These are phyloP conservation scores for Agrochola circellaris DNA, from an alignment of 2,888 invertebrate species.

Conservation along the genomic window DNA sequence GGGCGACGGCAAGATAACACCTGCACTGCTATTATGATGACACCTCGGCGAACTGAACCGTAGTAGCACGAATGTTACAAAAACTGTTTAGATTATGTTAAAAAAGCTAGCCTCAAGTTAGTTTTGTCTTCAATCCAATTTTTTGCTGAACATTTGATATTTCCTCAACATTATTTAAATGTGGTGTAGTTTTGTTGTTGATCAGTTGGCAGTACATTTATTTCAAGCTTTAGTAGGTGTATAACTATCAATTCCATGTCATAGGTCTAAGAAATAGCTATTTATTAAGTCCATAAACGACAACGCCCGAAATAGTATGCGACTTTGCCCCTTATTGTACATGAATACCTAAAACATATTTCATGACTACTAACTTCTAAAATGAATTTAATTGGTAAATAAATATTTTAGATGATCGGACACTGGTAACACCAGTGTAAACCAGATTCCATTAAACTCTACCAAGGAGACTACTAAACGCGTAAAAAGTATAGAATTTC, in stretches of 20 bases:
- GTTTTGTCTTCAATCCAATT: background rate
- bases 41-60: slow-evolving; percentile 56
- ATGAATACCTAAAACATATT: background rate
- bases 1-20: slow-evolving; percentile 76
- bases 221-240: no score
- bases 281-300: no score
- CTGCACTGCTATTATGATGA: slow-evolving; percentile 69
- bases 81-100: slow-evolving; percentile 20
- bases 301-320: no score
- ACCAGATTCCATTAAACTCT: background rate
- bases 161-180: no score
- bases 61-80: slow-evolving; percentile 46
- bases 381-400: background rate
- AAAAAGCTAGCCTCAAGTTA: background rate
- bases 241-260: no score
- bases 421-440: background rate
- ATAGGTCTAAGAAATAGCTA: no score
- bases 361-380: background rate
- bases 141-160: background rate
- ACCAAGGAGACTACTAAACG: background rate
- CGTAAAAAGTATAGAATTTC: background rate
- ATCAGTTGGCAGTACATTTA: no score
- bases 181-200: no score
- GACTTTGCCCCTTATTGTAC: background rate
- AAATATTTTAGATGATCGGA: background rate